Evolutionary conservation across 2,888 invertebrate genomes (phyloP).

Genomic region (Chironomus tentans): DNA sequence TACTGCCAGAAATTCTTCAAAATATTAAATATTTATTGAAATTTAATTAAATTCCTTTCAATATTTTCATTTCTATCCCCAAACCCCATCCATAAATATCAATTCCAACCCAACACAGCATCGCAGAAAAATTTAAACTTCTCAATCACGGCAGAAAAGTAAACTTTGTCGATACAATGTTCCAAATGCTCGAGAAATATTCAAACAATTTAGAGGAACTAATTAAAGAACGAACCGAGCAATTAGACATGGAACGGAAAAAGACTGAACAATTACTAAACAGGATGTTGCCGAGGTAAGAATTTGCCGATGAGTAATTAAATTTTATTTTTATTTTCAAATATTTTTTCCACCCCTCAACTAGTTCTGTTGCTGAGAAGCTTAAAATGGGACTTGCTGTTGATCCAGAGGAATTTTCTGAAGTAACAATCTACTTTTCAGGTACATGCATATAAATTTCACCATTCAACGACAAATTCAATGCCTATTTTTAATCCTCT

Average conservation of each 20-base stretch:
- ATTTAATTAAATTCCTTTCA: not conserved
- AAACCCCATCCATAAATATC: not conserved
- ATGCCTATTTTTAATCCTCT: not conserved
- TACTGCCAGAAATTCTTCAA: too few relatives aligned
- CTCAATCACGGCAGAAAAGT: conserved; percentile 87
- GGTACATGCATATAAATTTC: not conserved
- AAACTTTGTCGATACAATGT: conserved; percentile 95
- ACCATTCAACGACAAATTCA: not conserved
- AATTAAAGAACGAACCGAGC: conserved; percentile 84
- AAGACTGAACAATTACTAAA: conserved; percentile 88
- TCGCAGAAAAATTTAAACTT: conserved; percentile 80
- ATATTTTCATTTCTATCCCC: not conserved
- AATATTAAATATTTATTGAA: not conserved
- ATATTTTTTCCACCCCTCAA: conserved; percentile 29
- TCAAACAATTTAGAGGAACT: conserved; percentile 90
- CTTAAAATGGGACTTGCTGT: conserved; percentile 82
- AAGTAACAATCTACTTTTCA: conserved; percentile 82
- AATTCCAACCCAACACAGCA: conserved; percentile 38
- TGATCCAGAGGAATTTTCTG: conserved; percentile 85
- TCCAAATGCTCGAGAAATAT: conserved; percentile 93
- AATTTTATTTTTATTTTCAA: not conserved
- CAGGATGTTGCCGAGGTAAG: conserved; percentile 76
- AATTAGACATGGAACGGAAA: conserved; percentile 88
- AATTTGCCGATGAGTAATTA: not conserved
- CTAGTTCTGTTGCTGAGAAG: conserved; percentile 85